Evolutionary conservation across 2,797 vertebrate species (phyloP), one percentile per base, ranked within the genome.

Genomic region (Odontamblyopus lacepedii): DNA sequence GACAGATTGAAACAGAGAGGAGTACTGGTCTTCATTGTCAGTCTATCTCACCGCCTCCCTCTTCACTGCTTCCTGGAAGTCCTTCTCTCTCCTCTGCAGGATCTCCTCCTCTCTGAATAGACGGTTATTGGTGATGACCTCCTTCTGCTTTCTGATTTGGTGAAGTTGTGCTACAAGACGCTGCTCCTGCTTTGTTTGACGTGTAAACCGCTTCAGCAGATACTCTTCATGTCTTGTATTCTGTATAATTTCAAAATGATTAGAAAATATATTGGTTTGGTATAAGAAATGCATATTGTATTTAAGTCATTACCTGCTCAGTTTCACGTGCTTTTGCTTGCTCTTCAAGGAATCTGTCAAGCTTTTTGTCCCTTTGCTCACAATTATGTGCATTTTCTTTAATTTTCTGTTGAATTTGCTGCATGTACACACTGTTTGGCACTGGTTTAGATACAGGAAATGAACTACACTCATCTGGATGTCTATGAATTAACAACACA

Each of bases 41-140:
- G 83, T 81, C 79, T 65, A 78, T 85, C 93, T 94, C 95, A 99
- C 98, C 92, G 91, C 94, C 89, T 98, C 95, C 91, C 91, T 93
- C 67, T 97, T 93, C 82, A 97, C 93, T 71, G 95, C 94, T 87
- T 96, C 95, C 76, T 94, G 94, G 84, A 96, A 96, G 76, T 98
- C 96, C 71, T 86, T 94, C 62, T 94, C 92, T 23, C 95, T 90
- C 69, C 94, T 94, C 79, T 96, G 93, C 75, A 97, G 94, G 84
- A 94, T 94, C 63, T 99, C 96, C 51, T 93, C 94, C 88, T 98
- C 96, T 81, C 94, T 94, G 89, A 95, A 93, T 80, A 97, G 91
- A 29, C 96, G 93, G 88, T 97, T 98, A 83, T 96, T 93, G 72
- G 88, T 88, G 32, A 99, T 86, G 70, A 97, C 93, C 61, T 97